Evolutionary conservation across 2,113 vertebrate genomes (phyloP).

Genomic region (Alaudala cheleensis): DNA sequence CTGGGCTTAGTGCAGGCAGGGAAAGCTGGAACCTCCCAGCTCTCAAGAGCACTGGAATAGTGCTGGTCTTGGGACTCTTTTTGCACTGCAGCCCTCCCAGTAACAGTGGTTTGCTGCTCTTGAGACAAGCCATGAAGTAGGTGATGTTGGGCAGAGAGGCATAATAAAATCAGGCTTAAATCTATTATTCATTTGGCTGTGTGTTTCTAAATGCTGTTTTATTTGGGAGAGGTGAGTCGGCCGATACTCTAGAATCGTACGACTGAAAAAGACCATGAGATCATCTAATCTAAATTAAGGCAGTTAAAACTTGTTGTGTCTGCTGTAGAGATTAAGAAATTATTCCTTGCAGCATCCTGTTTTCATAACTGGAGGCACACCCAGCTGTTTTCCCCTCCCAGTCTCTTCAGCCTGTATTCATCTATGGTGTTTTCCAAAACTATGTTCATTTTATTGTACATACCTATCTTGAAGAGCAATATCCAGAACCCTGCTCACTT

Average conservation of each 20-base stretch:
- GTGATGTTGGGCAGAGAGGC: background rate
- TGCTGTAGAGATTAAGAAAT: constrained; percentile 49
- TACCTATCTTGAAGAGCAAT: background rate
- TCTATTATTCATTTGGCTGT: background rate
- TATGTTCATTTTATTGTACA: background rate
- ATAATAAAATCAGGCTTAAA: background rate
- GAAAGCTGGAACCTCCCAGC: background rate
- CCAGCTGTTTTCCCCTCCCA: background rate
- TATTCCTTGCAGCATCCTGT: constrained; percentile 55
- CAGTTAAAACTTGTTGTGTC: constrained; percentile 20
- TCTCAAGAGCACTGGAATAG: rapidly evolving
- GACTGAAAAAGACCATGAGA: constrained; percentile 28
- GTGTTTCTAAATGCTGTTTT: background rate
- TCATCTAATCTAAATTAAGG: constrained; percentile 49
- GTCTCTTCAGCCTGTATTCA: background rate
- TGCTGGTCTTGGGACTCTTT: background rate
- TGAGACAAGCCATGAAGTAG: background rate
- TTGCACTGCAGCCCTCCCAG: background rate
- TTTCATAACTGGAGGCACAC: constrained; percentile 32
- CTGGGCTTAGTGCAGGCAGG: background rate
- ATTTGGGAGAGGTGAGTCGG: background rate
- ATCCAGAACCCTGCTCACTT: background rate
- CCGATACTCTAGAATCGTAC: background rate
- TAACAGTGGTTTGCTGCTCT: background rate
- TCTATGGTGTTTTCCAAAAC: background rate